Conservation (phyloP, 1,140 invertebrate species). For the Nasonia longicornis region DNA sequence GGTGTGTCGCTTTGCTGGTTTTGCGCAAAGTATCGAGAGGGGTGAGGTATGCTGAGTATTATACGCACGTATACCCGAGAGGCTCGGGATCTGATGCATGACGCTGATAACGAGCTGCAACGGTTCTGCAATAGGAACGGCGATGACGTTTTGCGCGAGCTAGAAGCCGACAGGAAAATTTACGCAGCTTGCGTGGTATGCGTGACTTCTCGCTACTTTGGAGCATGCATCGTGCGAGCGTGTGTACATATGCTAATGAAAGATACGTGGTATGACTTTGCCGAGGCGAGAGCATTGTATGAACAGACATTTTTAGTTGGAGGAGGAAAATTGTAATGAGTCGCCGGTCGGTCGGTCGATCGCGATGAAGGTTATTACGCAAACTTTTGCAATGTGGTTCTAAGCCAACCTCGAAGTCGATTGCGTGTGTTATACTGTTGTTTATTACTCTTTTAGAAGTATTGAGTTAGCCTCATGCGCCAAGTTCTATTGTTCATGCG, state of each 20-base stretch:
- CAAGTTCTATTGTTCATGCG: not conserved
- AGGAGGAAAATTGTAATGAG: not conserved
- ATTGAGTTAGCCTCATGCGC: not conserved
- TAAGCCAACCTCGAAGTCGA: not conserved
- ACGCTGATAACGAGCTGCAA: not conserved
- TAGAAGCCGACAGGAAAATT: conserved; percentile 3
- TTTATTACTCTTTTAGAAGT: not conserved
- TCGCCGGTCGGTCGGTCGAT: not conserved
- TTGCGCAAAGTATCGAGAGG: not conserved
- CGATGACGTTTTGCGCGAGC: not conserved
- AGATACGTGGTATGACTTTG: not conserved
- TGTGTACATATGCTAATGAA: conserved; percentile 27
- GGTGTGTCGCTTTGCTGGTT: not conserved
- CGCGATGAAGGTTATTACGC: not conserved
- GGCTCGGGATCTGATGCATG: not conserved
- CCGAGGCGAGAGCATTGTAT: not conserved
- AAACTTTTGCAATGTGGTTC: not conserved
- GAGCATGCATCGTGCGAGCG: not conserved
- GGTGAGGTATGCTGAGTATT: not conserved
- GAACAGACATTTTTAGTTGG: not conserved
- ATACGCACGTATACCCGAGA: not conserved
- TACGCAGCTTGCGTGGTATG: conserved; percentile 5
- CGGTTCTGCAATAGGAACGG: not conserved
- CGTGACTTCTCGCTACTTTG: conserved; percentile 18
- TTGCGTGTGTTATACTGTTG: not conserved